Conservation (phyloP, 2,113 vertebrate species). For the Peromyscus maniculatus region DNA sequence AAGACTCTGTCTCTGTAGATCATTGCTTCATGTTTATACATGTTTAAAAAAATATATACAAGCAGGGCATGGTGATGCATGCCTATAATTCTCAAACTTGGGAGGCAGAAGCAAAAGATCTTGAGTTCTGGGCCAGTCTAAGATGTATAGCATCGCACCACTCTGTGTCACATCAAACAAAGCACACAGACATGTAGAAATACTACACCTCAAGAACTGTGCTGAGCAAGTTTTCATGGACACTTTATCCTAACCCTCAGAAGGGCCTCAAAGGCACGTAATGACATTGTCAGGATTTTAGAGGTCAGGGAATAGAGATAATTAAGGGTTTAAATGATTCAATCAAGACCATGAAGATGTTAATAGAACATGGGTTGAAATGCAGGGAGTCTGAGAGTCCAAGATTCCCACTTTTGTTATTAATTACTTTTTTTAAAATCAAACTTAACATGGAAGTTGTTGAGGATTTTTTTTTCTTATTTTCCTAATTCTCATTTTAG, state of each 20-base stretch:
- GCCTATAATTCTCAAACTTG: background rate
- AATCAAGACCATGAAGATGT: background rate
- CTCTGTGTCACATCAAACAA: background rate
- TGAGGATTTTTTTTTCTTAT: background rate
- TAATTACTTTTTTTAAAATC: background rate
- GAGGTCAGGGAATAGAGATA: background rate
- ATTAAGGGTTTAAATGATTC: slow-evolving; percentile 15
- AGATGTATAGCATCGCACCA: background rate
- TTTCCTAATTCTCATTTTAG: background rate
- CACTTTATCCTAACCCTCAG: background rate
- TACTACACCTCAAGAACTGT: background rate
- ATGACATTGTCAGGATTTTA: background rate
- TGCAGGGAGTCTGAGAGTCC: slow-evolving; percentile 19
- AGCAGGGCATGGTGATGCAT: background rate
- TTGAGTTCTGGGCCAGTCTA: background rate
- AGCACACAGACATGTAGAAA: background rate
- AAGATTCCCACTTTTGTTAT: slow-evolving; percentile 12
- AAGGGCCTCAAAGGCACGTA: background rate
- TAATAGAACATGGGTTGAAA: background rate
- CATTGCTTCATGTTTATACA: background rate
- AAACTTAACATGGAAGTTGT: background rate
- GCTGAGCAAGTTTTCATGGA: background rate
- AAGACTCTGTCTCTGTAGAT: background rate
- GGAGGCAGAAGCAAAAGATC: background rate
- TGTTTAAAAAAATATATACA: background rate